A percentile compares a stretch with the other conserved stretches of the same genome.
Evolutionary conservation across 2,797 vertebrate genomes (phyloP).

Genomic region (Mus caroli): DNA sequence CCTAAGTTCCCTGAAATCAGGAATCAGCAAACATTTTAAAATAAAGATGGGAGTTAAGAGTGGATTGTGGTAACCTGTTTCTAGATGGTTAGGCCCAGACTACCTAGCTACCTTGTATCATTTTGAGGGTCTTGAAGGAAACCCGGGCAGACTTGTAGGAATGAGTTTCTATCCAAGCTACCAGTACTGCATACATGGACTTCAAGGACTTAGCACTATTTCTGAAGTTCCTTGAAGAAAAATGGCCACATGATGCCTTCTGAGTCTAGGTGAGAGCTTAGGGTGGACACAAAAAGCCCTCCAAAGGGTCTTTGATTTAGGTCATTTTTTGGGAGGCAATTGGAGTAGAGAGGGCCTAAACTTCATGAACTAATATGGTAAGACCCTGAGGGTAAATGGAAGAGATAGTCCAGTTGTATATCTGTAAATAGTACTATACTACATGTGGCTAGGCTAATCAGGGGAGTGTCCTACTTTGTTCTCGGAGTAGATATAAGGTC

Average conservation of each 20-base stretch:
- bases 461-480: neutral
- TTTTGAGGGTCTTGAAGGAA: neutral
- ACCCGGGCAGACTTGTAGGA: neutral
- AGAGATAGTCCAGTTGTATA: neutral
- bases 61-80: neutral
- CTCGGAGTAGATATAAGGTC: neutral
- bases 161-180: neutral
- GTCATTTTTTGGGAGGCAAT: neutral
- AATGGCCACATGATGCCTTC: neutral
- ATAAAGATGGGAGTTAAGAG: neutral
- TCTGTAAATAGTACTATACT: neutral
- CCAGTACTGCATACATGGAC: too few species aligned
- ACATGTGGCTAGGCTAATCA: too few species aligned
- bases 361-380: neutral
- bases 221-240: neutral
- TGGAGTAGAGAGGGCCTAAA: neutral
- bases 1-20: neutral
- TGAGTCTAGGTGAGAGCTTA: neutral
- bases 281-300: neutral
- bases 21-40: neutral
- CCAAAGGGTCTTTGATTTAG: neutral
- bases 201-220: neutral
- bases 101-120: neutral
- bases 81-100: neutral
- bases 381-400: neutral